phyloP scores from a whole-genome alignment of 2,113 vertebrate species.

The Eclectus roratus region DNA sequence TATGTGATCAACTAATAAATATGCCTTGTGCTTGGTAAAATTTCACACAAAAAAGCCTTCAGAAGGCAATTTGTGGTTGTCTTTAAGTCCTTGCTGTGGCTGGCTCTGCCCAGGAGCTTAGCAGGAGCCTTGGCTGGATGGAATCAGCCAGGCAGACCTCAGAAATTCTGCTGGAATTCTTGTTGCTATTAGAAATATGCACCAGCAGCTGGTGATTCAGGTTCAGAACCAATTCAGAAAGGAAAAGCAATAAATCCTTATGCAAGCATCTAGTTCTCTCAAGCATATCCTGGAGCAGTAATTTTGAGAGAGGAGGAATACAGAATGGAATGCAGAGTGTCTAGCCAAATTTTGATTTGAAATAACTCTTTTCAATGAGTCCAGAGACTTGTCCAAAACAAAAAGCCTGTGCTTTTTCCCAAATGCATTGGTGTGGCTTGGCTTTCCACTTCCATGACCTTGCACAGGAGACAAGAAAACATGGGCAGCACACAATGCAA shows the following conservation, averaged over 20 bases:
- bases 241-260: conserved; percentile 47
- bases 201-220: not conserved
- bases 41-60: not conserved
- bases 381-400: not conserved
- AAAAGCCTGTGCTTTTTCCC: not conserved
- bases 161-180: conserved; percentile 34
- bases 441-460: not conserved
- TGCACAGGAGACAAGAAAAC: not conserved
- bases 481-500: not conserved
- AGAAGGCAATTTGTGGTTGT: not conserved
- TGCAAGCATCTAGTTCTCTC: not conserved
- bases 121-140: conserved; percentile 9
- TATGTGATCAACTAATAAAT: not conserved
- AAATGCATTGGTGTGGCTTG: fast-evolving
- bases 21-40: not conserved
- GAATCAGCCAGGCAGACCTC: conserved; percentile 31
- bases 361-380: not conserved
- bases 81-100: not conserved
- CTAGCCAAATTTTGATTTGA: conserved; percentile 40
- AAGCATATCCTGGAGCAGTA: conserved; percentile 22
- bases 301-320: conserved; percentile 35
- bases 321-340: conserved; percentile 40
- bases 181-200: conserved; percentile 16
- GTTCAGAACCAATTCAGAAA: not conserved
- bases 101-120: not conserved